Evolutionary conservation across 2,797 vertebrate genomes (phyloP).

Genomic region (Orientallactaga sibirica): DNA sequence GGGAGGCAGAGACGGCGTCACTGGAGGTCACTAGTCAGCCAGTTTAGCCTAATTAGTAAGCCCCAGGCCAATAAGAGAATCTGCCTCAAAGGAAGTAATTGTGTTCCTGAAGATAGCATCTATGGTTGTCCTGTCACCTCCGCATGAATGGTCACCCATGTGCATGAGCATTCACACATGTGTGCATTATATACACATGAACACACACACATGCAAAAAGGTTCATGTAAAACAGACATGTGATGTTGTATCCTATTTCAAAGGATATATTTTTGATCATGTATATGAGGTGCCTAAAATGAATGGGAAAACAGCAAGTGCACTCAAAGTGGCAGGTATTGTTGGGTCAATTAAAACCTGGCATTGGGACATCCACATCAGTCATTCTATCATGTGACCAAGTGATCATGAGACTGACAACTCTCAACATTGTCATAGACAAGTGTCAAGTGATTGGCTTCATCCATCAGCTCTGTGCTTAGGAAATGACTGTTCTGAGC

Average conservation of each 20-base stretch:
- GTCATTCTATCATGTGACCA: neutral
- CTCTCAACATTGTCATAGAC: neutral
- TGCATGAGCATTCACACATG: no score
- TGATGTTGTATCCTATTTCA: neutral
- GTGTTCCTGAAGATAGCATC: no score
- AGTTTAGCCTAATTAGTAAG: no score
- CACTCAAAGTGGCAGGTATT: neutral
- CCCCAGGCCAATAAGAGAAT: no score
- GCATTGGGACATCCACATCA: neutral
- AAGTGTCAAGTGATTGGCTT: neutral
- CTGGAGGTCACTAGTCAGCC: no score
- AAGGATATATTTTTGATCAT: slow-evolving; percentile 8
- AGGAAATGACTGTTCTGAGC: slow-evolving; percentile 61
- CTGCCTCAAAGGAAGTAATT: no score
- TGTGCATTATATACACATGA: no score
- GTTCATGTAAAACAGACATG: neutral
- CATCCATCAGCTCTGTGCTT: neutral
- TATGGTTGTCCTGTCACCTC: no score
- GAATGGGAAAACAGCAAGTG: neutral
- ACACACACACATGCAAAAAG: no score
- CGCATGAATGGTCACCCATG: no score
- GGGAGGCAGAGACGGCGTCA: no score
- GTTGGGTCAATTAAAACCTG: neutral
- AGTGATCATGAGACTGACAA: neutral
- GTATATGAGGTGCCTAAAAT: neutral